phyloP scores from a whole-genome alignment of 2,113 vertebrate species.

The Aldabrachelys gigantea region DNA sequence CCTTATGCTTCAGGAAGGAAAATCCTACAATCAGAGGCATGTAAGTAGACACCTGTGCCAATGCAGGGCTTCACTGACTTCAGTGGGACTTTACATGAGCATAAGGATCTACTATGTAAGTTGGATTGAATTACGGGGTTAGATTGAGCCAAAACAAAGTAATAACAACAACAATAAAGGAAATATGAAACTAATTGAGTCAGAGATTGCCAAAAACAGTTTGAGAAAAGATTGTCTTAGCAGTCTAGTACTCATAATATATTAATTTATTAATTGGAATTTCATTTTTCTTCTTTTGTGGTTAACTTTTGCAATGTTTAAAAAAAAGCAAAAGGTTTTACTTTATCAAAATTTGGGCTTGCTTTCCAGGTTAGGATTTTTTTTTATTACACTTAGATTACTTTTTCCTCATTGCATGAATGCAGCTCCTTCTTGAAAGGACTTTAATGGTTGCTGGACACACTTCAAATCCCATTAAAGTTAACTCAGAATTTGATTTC shows the following conservation, averaged over 20 bases:
- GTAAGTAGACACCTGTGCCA: not conserved
- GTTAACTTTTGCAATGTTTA: not conserved
- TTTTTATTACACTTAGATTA: not conserved
- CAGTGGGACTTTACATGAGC: not conserved
- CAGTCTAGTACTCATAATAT: not conserved
- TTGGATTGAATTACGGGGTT: too few relatives aligned
- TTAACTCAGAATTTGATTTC: conserved; percentile 50
- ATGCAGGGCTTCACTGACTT: not conserved
- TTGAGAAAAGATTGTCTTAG: not conserved
- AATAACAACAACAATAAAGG: not conserved
- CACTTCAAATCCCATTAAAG: conserved; percentile 39
- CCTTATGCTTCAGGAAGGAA: not conserved
- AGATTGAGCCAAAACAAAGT: not conserved
- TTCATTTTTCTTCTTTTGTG: not conserved
- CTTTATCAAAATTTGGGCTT: not conserved
- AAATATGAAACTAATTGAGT: not conserved
- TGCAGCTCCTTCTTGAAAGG: conserved; percentile 12
- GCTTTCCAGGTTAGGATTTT: not conserved
- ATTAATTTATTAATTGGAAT: not conserved
- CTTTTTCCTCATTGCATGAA: conserved; percentile 33
- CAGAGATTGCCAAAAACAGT: not conserved
- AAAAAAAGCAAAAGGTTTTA: not conserved
- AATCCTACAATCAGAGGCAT: not conserved
- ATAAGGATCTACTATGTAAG: not conserved
- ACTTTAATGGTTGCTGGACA: conserved; percentile 36